Base-by-base conservation (phyloP, 2,797 vertebrate species). In the Falco biarmicus region DNA sequence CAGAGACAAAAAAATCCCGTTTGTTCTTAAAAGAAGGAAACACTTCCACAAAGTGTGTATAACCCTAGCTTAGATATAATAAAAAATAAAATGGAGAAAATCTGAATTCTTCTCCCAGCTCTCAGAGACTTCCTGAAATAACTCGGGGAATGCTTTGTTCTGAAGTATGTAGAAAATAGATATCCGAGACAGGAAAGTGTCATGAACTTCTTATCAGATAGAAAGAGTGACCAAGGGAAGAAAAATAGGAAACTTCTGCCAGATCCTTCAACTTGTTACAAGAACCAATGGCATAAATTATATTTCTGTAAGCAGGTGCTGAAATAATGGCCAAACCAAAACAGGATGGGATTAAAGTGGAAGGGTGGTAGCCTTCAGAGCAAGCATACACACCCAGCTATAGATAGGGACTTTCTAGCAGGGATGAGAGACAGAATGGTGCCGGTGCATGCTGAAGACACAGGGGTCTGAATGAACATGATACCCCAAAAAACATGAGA, bases 171-270 rank as follows among this genome's bases (percentile, higher is more conserved):
- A 71, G 68, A 77, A 91, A 96, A 90, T 32, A 87, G 59, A 22
- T 51, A 57, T 65, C 65, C 66, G 80, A 88, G 79, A 85, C 37
- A 78, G 82, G 83, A 96, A 92, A 84, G n/a, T 89, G 47, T 59
- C 5, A 5, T 76, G 54, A 82, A 43, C 70, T 90, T 81, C 63
- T 93, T 91, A 85, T 82, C 79, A 57, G 64, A 76, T 50, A 68
- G 68, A 95, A 48, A 34, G 63, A 91, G 25, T 89, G 80, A 95
- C 83, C 77, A 85, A 86, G 60, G 43, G 76, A 92, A 93, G 82
- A 90, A 84, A 94, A 84, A 83, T 59, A 78, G n/a, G 39, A 90
- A 94, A 81, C 21, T 73, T 81, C 70, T 94, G 51, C 51, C 66
- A 92, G 48, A 84, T 91, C 22, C 37, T 80, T 87, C 63, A 73